phyloP scores from a whole-genome alignment of 2,888 invertebrate genomes.

The Argyresthia albistria region DNA sequence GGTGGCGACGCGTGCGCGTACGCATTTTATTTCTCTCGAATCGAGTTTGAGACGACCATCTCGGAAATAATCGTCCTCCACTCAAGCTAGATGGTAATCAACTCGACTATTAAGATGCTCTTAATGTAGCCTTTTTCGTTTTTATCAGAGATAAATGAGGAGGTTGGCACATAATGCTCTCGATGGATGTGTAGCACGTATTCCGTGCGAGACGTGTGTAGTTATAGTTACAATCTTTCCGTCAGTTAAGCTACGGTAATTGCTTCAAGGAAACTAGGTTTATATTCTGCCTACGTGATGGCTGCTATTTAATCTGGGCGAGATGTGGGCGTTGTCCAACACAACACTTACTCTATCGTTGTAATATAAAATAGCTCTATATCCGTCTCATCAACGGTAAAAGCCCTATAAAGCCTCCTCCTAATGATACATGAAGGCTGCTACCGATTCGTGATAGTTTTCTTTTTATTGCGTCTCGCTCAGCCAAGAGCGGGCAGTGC shows the following conservation, averaged over 20 bases:
- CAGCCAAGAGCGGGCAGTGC: not conserved
- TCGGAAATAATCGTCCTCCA: conserved; percentile 67
- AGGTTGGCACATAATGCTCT: conserved; percentile 1
- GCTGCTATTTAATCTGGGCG: no score
- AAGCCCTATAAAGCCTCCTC: not conserved
- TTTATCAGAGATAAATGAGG: conserved; percentile 24
- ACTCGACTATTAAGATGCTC: conserved; percentile 60
- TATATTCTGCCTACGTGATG: no score
- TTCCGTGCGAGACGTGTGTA: not conserved
- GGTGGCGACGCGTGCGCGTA: conserved; percentile 68
- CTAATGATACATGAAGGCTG: not conserved
- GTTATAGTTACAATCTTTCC: no score
- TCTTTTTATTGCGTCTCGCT: not conserved
- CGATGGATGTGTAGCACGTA: not conserved
- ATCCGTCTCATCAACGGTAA: not conserved
- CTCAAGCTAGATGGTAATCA: conserved; percentile 70
- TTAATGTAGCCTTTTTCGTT: conserved; percentile 61
- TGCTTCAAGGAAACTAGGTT: no score
- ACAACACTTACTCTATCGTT: no score
- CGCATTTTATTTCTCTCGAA: conserved; percentile 60
- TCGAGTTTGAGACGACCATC: conserved; percentile 42
- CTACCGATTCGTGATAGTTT: not conserved
- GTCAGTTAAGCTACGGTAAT: no score
- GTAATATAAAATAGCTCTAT: no score
- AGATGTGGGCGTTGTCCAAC: no score